phyloP scores from a whole-genome alignment of 2,797 vertebrate species.

The Cossypha caffra region DNA sequence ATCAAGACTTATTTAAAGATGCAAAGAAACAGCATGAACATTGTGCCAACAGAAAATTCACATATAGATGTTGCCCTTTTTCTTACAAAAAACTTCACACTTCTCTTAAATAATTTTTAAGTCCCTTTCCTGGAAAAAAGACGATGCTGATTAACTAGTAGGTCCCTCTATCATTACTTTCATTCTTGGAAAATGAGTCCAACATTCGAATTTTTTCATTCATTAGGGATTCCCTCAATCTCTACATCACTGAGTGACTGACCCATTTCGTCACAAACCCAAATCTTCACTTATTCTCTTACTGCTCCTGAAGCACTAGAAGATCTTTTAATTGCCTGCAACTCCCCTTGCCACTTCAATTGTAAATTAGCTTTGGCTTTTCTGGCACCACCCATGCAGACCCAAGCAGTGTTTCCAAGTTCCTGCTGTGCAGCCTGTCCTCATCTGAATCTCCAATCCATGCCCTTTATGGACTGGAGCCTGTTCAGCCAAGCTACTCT shows the following conservation, averaged over 20 bases:
- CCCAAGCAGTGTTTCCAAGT: not conserved
- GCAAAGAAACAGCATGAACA: not conserved
- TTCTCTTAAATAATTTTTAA: not conserved
- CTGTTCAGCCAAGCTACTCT: not conserved
- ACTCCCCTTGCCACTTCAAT: not conserved
- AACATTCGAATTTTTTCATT: not conserved
- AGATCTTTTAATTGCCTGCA: not conserved
- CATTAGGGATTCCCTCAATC: not conserved
- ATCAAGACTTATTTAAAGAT: not conserved
- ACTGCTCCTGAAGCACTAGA: not conserved
- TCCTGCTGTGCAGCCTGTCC: not conserved
- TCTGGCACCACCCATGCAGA: not conserved
- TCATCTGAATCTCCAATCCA: not conserved
- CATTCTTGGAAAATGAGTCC: not conserved
- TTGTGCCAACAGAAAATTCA: not conserved
- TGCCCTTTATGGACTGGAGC: not conserved
- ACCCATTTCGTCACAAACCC: accelerated
- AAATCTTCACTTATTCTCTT: not conserved
- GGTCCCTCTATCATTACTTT: not conserved
- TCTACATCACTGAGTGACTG: not conserved
- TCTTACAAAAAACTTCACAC: not conserved
- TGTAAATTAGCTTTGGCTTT: not conserved
- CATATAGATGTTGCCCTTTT: not conserved
- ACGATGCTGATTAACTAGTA: accelerated
- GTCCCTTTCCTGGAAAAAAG: not conserved